Evolutionary conservation across 2,888 invertebrate species (phyloP), one percentile per base, ranked within the genome.

Genomic region (Calliphora vomitoria): DNA sequence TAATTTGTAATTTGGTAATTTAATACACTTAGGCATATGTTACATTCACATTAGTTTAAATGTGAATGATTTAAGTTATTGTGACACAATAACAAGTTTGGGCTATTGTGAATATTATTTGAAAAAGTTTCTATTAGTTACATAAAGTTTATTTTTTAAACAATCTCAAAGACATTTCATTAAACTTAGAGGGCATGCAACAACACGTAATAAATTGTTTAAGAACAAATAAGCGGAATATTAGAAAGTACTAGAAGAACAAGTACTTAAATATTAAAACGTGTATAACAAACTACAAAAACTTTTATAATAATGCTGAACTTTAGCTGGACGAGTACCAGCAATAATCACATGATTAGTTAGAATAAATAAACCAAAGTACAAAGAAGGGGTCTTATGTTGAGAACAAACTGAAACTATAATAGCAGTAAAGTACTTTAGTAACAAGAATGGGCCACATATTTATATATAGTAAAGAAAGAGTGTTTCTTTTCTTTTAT

Each of bases 261-360:
- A 62, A 35, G 35, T 35, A 35, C 35, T 35, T 35, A 35, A 35
- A 35, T 6, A 35, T 35, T 35, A 6, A 4, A 35, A 35, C 35
- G 35, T 35, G 3, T 35, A 35, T 25, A 35, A 35, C 35, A 62
- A 53, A 18, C 64, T 11, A 31, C 60, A 0, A 55, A 68, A 55
- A 4, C 4, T 58, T 58, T 47, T 8, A 11, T 58, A 20, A n/a
- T 35, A 6, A 20, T 64, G n/a, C 47, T 79, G 64, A 84, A 84
- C 55, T 83, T 64, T 64, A 72, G 71, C 55, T 78, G 58, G 66
- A 38, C 11, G n/a, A 47, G 82, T 74, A 58, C 83, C 15, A 64
- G 47, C 47, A 44, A 64, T 44, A 66, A 79, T 41, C 18, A 35
- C 25, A 31, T 68, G 71, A 78, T 83, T 55, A 71, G 55, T 58